phyloP scores from a whole-genome alignment of 2,113 vertebrate species.

The Zeus faber region DNA sequence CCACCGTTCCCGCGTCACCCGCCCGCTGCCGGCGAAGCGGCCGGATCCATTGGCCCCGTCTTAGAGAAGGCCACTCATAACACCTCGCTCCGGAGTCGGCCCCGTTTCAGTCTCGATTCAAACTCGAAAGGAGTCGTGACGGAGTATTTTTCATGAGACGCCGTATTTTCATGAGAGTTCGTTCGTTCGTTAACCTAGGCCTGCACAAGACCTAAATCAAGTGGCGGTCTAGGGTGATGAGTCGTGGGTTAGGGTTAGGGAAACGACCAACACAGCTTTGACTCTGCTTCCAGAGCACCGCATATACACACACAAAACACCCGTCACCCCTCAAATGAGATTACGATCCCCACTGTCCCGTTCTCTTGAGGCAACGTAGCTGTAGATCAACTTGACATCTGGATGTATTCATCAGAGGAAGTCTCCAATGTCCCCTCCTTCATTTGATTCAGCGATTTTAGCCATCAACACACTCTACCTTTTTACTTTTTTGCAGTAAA shows the following conservation, averaged over 20 bases:
- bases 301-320: slow-evolving; percentile 36
- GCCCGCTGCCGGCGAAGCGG: slow-evolving; percentile 7
- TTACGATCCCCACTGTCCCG: slow-evolving; percentile 12
- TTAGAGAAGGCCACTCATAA: slow-evolving; percentile 64
- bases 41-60: slow-evolving; percentile 48
- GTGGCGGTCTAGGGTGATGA: too few relatives aligned
- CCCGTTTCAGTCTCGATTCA: slow-evolving; percentile 41
- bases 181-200: slow-evolving; percentile 25
- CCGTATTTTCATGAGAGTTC: background rate
- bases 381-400: slow-evolving; percentile 52
- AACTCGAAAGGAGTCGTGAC: slow-evolving; percentile 28
- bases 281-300: too few relatives aligned
- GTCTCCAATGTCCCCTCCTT: slow-evolving; percentile 34
- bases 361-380: slow-evolving; percentile 20
- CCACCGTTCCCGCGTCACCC: slow-evolving; percentile 8
- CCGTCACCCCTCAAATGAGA: background rate
- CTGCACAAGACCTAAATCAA: slow-evolving; percentile 17
- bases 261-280: too few relatives aligned
- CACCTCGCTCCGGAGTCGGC: slow-evolving; percentile 46
- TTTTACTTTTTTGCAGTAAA: slow-evolving; percentile 39
- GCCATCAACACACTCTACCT: too few relatives aligned
- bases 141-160: background rate
- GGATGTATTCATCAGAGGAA: slow-evolving; percentile 52
- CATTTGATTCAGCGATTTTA: slow-evolving; percentile 10
- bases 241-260: too few relatives aligned